Evolutionary conservation across 2,888 invertebrate genomes (phyloP).

Genomic region (Esperia sulphurella): DNA sequence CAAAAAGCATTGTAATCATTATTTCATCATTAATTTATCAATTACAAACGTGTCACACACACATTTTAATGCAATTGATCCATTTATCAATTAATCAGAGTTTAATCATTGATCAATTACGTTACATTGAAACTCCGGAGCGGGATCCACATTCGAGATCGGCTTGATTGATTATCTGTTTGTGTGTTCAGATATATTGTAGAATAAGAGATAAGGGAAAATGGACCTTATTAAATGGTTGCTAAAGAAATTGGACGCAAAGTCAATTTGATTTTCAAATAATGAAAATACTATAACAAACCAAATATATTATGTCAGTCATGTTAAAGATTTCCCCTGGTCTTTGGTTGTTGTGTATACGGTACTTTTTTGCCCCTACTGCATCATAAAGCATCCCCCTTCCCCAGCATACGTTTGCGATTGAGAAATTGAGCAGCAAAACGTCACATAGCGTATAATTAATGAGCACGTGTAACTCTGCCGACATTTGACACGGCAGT

Average conservation of each 20-base stretch:
- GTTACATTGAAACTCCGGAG: not conserved
- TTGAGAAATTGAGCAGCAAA: constrained; percentile 8
- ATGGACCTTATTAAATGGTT: too few relatives aligned
- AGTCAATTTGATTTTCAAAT: too few relatives aligned
- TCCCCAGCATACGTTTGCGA: not conserved
- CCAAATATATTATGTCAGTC: too few relatives aligned
- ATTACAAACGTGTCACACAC: not conserved
- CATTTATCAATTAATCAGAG: not conserved
- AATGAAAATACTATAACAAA: too few relatives aligned
- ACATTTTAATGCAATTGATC: not conserved
- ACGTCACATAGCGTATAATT: constrained; percentile 8
- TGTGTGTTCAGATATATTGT: not conserved
- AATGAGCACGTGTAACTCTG: constrained; percentile 6
- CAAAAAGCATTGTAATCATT: too few relatives aligned
- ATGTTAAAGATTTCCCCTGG: too few relatives aligned
- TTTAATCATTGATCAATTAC: not conserved
- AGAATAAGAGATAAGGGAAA: not conserved
- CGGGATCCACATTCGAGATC: not conserved
- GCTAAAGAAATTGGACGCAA: too few relatives aligned
- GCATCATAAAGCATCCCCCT: not conserved
- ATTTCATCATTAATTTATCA: not conserved
- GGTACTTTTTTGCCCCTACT: too few relatives aligned
- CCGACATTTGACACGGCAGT: constrained; percentile 1
- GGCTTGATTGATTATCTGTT: not conserved
- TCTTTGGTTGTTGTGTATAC: too few relatives aligned